These are phyloP conservation scores for Nymphalis c-album DNA, from an alignment of 2,888 invertebrate species.

Conservation along the genomic window DNA sequence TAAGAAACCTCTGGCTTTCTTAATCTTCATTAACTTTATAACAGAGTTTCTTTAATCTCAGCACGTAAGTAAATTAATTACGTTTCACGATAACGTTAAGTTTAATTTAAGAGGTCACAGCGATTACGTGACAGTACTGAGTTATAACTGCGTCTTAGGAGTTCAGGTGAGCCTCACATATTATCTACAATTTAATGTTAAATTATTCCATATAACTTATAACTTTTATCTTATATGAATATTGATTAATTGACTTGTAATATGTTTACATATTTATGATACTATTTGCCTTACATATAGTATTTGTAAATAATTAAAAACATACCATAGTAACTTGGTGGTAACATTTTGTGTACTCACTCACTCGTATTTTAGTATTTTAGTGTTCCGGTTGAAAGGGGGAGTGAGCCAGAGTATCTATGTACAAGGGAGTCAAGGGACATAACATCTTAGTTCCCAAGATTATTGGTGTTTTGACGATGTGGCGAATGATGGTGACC, in stretches of 20 bases:
- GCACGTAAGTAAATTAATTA: slow-evolving; percentile 67
- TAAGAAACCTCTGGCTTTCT: slow-evolving; percentile 1
- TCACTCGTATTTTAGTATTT: too few relatives aligned
- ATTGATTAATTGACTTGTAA: neutral
- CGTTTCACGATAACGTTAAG: slow-evolving; percentile 60
- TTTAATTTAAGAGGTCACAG: slow-evolving; percentile 60
- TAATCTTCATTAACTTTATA: slow-evolving; percentile 12
- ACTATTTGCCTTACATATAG: too few relatives aligned
- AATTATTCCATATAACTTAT: slow-evolving; percentile 30
- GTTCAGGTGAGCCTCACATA: slow-evolving; percentile 38
- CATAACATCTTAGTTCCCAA: too few relatives aligned
- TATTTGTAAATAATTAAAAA: too few relatives aligned
- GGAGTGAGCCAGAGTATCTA: too few relatives aligned
- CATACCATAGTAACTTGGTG: too few relatives aligned
- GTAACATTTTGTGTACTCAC: too few relatives aligned
- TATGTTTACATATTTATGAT: too few relatives aligned
- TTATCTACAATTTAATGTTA: slow-evolving; percentile 30
- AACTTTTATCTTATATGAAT: slow-evolving; percentile 16
- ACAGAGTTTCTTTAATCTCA: slow-evolving; percentile 46
- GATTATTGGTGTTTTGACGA: too few relatives aligned
- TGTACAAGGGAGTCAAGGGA: too few relatives aligned
- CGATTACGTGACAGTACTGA: slow-evolving; percentile 40
- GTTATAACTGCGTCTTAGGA: slow-evolving; percentile 35
- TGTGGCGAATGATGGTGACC: too few relatives aligned
- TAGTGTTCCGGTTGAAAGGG: too few relatives aligned